Percentiles rank a stretch among this genome's conserved stretches.
phyloP scores from a whole-genome alignment of 2,797 vertebrate genomes.

The Periparus ater region DNA sequence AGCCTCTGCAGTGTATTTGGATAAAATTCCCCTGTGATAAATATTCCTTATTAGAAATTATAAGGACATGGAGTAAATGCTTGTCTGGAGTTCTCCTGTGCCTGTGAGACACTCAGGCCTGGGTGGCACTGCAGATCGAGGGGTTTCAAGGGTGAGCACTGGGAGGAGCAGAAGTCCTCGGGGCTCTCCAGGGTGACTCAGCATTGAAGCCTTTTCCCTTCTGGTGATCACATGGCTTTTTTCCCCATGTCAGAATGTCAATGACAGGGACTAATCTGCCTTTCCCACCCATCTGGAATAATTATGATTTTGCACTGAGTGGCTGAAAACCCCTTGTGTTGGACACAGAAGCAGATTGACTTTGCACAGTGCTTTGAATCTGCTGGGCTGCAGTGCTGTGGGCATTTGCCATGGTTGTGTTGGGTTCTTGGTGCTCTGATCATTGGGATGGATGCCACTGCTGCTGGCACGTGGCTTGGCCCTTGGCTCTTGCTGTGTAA shows the following conservation, averaged over 20 bases:
- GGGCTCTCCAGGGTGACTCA: neutral
- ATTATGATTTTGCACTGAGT: neutral
- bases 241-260: neutral
- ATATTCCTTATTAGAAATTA: neutral
- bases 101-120: accelerated
- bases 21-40: neutral
- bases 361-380: neutral
- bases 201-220: neutral
- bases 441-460: accelerated
- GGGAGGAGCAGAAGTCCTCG: neutral
- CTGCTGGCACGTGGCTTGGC: neutral
- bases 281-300: neutral
- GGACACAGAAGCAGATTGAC: neutral
- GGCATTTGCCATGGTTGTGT: neutral
- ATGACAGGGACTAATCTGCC: neutral
- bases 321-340: neutral
- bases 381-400: neutral
- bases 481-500: neutral
- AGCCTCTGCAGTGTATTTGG: neutral
- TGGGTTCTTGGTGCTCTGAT: neutral
- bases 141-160: neutral
- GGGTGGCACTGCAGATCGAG: neutral
- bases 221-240: neutral
- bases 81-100: neutral
- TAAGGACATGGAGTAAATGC: neutral